Conservation (phyloP, 2,797 vertebrate species). For the Bothrops alternatus region DNA sequence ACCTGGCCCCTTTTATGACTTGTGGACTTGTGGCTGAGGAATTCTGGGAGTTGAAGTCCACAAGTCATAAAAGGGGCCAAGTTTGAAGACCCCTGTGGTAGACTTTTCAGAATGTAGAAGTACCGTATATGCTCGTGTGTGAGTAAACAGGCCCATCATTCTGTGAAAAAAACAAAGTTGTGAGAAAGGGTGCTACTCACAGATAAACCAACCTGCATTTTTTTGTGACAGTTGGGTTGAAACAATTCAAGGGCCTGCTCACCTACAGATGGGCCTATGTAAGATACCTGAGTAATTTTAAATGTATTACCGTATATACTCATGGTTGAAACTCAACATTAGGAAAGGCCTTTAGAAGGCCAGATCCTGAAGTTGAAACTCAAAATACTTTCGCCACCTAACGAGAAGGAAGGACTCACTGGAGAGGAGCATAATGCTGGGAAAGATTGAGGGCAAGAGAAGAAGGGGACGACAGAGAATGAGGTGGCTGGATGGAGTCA, state of each 20-base stretch:
- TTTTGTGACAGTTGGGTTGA: not conserved
- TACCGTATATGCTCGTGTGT: not conserved
- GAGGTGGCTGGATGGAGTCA: too few relatives aligned
- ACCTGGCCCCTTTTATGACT: too few relatives aligned
- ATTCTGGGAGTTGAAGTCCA: not conserved
- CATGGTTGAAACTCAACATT: not conserved
- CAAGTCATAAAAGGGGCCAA: not conserved
- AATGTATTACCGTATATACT: not conserved
- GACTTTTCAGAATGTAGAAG: not conserved
- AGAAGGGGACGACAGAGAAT: too few relatives aligned
- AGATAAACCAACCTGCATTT: not conserved
- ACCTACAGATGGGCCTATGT: not conserved
- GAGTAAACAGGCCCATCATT: not conserved
- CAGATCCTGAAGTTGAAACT: too few relatives aligned
- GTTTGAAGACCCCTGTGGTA: not conserved
- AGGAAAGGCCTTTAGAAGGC: too few relatives aligned
- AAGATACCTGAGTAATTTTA: not conserved
- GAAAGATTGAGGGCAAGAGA: too few relatives aligned
- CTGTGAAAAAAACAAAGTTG: not conserved
- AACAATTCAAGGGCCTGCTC: not conserved
- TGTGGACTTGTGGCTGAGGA: not conserved
- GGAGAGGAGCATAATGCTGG: too few relatives aligned
- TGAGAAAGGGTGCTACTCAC: not conserved
- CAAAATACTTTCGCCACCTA: too few relatives aligned
- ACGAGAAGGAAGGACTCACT: too few relatives aligned